phyloP scores from a whole-genome alignment of 2,797 vertebrate species.

The Sebastes trivittatus region DNA sequence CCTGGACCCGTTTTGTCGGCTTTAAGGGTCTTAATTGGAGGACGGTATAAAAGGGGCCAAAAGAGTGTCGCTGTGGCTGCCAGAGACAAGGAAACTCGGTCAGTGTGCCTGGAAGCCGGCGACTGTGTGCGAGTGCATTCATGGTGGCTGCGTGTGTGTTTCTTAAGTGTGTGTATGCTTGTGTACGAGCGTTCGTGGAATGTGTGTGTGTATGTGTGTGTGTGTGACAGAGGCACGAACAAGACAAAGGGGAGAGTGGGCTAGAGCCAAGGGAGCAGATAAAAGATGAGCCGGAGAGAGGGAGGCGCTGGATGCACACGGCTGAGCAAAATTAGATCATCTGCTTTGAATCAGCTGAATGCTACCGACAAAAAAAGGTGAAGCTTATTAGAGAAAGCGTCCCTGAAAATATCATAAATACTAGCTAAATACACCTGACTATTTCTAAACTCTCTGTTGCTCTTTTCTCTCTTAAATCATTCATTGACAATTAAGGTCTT shows the following conservation, averaged over 20 bases:
- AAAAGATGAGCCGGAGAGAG: slow-evolving; percentile 49
- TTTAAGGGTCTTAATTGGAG: slow-evolving; percentile 49
- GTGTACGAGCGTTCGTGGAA: slow-evolving; percentile 47
- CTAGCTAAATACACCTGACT: background rate
- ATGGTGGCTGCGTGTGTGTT: background rate
- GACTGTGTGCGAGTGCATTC: slow-evolving; percentile 15
- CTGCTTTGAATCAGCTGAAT: slow-evolving; percentile 45
- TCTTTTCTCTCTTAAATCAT: background rate
- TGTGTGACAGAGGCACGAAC: slow-evolving; percentile 27
- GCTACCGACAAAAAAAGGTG: slow-evolving; percentile 8
- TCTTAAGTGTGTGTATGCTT: slow-evolving; percentile 10
- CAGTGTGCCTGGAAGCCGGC: slow-evolving; percentile 63
- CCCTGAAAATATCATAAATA: background rate
- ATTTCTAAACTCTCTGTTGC: background rate
- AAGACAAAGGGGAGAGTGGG: slow-evolving; percentile 59
- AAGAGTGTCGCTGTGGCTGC: slow-evolving; percentile 25
- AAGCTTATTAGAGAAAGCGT: slow-evolving; percentile 3
- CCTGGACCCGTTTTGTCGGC: slow-evolving; percentile 1
- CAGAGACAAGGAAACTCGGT: slow-evolving; percentile 65
- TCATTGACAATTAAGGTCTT: background rate
- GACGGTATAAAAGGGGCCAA: slow-evolving; percentile 17
- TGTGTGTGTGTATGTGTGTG: slow-evolving; percentile 31
- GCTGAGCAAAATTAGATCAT: slow-evolving; percentile 45
- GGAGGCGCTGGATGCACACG: slow-evolving; percentile 14
- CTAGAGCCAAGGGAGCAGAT: slow-evolving; percentile 46